Evolutionary conservation across 1,140 invertebrate genomes (phyloP), one percentile per base, ranked within the genome.

Genomic region (Drosophila subobscura): DNA sequence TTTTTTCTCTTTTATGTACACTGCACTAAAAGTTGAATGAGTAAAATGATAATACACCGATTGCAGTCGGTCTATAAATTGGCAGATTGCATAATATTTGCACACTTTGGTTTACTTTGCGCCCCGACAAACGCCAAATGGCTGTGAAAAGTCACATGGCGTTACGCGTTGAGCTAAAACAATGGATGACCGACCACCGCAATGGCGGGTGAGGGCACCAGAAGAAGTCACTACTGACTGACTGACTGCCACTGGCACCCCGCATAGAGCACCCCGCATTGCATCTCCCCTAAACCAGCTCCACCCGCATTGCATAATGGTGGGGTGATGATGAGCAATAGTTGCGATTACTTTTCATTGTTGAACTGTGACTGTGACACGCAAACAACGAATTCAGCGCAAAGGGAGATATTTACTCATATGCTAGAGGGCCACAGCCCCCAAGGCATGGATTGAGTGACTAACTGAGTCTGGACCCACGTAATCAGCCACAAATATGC

Each of bases 101-200:
- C 66, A 58, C 55, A 70, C 77, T 77, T 74, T 77, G 64, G 77
- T 40, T 73, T 68, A 59, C 60, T 51, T 70, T 75, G 71, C 77
- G 77, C 64, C 76, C 74, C 63, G 49, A 25, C 53, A 45, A 75
- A 42, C 52, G 58, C 33, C 53, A 45, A 75, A 42, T 52, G 79
- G 68, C 80, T 85, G 80, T 86, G 80, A 85, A 80, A 86, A 86
- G 72, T 85, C 80, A 86, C 80, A 85, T 77, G 77, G 60, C 57
- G 50, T 33, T 54, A 23, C 54, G 50, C 45, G 44, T 12, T 60
- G 46, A 20, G 8, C 40, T 37, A 44, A 73, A 85, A 85, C 80
- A 85, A 85, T 85, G 73, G 68, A 20, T 68, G 54, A 60, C 71
- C 33, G 54, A 60, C 71, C 72, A 60, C 71, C 72, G 72, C 61